Percentiles rank a stretch among this genome's conserved stretches.
phyloP scores from a whole-genome alignment of 1,140 invertebrate species.

The Delia radicum region DNA sequence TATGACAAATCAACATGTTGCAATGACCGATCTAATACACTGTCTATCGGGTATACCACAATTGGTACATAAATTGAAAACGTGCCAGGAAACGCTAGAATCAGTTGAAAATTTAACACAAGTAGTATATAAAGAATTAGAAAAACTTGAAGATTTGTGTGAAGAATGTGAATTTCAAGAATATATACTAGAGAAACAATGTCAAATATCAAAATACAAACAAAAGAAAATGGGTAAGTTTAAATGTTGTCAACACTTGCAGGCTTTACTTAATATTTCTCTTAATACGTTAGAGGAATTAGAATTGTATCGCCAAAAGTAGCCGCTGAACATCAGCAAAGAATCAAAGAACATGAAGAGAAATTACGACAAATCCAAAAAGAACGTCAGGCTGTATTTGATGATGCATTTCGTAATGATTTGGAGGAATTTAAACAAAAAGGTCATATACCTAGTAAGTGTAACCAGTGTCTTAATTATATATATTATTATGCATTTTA shows the following conservation, averaged over 20 bases:
- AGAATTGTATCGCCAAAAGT: conserved; percentile 59
- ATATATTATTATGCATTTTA: conserved; percentile 7
- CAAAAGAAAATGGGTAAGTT: conserved; percentile 60
- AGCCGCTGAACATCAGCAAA: conserved; percentile 62
- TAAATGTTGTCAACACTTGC: no score
- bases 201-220: conserved; percentile 67
- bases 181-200: conserved; percentile 64
- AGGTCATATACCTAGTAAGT: conserved; percentile 63
- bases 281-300: conserved; percentile 39
- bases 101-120: conserved; percentile 64
- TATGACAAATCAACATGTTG: conserved; percentile 60
- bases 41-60: conserved; percentile 63
- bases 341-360: conserved; percentile 62
- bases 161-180: conserved; percentile 67
- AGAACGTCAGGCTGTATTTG: conserved; percentile 68
- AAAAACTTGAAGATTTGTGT: conserved; percentile 66
- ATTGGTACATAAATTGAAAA: conserved; percentile 62
- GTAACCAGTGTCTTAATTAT: conserved; percentile 4
- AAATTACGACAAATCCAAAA: conserved; percentile 58
- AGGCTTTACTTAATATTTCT: no score
- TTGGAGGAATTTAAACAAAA: conserved; percentile 65
- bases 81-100: conserved; percentile 59
- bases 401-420: conserved; percentile 68
- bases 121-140: conserved; percentile 64
- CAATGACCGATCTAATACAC: conserved; percentile 59